Conservation (phyloP, 2,113 vertebrate species). For the Emydocephalus ijimae region DNA sequence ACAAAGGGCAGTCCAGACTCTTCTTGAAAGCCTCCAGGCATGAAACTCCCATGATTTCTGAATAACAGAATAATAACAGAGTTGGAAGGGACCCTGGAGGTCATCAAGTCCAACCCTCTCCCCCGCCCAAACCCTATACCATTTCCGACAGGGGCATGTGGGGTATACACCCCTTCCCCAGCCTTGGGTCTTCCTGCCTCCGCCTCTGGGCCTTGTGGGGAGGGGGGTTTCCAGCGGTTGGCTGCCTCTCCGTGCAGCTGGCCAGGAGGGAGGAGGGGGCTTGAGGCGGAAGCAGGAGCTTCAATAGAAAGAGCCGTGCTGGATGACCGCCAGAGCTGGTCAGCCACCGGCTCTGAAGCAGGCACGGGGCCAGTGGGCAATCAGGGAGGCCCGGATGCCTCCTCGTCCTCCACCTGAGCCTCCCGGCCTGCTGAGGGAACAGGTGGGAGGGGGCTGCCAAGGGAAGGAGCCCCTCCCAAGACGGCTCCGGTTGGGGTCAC, state of each 20-base stretch:
- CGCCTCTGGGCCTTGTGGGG: background rate
- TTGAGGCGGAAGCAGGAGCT: background rate
- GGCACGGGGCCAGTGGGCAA: constrained; percentile 12
- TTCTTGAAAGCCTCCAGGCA: too few relatives aligned
- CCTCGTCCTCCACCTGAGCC: background rate
- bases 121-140: too few relatives aligned
- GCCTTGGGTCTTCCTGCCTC: background rate
- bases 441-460: background rate
- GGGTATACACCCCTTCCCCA: too few relatives aligned
- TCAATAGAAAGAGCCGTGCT: constrained; percentile 12
- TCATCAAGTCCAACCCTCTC: too few relatives aligned
- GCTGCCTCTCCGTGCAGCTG: constrained; percentile 15
- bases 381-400: background rate
- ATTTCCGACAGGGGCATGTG: too few relatives aligned
- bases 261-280: background rate
- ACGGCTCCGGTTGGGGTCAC: rapidly evolving
- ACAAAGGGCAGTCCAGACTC: too few relatives aligned
- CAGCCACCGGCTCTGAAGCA: background rate
- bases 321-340: background rate
- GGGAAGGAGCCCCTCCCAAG: background rate
- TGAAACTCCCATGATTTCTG: too few relatives aligned
- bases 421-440: background rate
- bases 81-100: too few relatives aligned
- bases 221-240: background rate
- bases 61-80: too few relatives aligned